Evolutionary conservation across 2,888 invertebrate genomes (phyloP).

Genomic region (Nebria salina): DNA sequence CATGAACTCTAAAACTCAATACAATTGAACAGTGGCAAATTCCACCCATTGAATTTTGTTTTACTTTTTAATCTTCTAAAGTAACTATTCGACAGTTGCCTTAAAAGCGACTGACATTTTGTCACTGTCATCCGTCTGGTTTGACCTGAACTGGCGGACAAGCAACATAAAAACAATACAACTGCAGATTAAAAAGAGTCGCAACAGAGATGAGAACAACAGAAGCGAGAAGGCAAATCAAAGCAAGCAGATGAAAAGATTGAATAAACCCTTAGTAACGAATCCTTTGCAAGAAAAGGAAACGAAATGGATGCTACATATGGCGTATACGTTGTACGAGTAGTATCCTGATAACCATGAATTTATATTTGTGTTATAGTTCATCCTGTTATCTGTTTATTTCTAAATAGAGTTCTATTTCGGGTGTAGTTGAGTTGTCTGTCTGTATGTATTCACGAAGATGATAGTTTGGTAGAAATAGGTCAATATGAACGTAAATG

Average conservation of each 20-base stretch:
- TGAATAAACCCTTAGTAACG: not conserved
- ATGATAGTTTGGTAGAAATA: slow-evolving; percentile 4
- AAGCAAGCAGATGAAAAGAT: not conserved
- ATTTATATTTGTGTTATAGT: not conserved
- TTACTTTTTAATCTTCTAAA: slow-evolving; percentile 12
- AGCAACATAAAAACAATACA: not conserved
- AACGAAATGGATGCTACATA: not conserved
- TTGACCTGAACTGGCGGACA: not conserved
- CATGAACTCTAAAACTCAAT: not conserved
- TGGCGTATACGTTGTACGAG: not conserved
- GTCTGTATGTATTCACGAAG: not conserved
- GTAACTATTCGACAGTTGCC: slow-evolving; percentile 10
- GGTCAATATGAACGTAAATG: slow-evolving; percentile 6
- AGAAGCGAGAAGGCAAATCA: not conserved
- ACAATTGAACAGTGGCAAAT: not conserved
- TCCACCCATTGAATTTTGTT: not conserved
- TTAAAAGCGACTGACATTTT: slow-evolving; percentile 5
- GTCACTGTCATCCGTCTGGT: not conserved
- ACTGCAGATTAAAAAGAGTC: not conserved
- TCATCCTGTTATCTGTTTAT: not conserved
- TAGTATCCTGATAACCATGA: no score
- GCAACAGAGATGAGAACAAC: not conserved
- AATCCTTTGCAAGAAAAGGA: not conserved
- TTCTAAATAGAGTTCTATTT: not conserved
- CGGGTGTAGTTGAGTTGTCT: not conserved